These are phyloP conservation scores for Dendronephthya gigantea DNA, from an alignment of 64 coral and sea anemone species.

Conservation along the genomic window DNA sequence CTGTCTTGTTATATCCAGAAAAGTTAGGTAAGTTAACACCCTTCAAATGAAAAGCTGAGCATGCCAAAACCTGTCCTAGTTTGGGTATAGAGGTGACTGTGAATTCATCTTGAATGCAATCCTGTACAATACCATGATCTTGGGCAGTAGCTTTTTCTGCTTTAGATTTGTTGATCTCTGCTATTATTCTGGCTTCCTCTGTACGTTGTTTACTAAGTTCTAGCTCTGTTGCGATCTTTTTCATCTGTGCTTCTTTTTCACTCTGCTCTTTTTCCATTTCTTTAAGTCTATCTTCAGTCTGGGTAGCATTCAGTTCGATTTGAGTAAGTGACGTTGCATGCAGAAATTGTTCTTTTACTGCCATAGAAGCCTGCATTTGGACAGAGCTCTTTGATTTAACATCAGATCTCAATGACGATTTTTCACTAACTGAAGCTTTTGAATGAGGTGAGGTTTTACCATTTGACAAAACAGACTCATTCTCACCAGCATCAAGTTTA, in stretches of 20 bases:
- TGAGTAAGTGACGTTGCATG: no score
- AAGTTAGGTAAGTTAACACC: no score
- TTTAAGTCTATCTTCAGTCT: neutral
- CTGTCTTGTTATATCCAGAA: no score
- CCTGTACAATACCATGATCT: neutral
- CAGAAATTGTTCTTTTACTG: no score
- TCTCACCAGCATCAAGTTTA: slow-evolving; percentile 23
- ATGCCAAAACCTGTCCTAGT: no score
- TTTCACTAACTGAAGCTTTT: no score
- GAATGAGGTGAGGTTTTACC: neutral
- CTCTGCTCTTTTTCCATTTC: neutral
- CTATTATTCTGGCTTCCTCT: neutral
- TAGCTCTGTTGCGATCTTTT: neutral
- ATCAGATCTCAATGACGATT: no score
- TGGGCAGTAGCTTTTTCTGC: neutral
- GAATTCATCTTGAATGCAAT: neutral
- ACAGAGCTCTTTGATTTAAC: no score
- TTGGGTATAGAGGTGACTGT: no score
- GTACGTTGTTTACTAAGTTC: neutral
- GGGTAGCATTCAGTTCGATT: neutral
- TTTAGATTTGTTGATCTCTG: neutral
- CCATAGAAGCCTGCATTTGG: neutral
- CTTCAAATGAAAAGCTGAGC: no score
- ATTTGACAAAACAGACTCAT: slow-evolving; percentile 20
- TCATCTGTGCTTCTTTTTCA: neutral